These are phyloP conservation scores for Lymantria dispar DNA, from an alignment of 2,888 invertebrate genomes.

Conservation along the genomic window DNA sequence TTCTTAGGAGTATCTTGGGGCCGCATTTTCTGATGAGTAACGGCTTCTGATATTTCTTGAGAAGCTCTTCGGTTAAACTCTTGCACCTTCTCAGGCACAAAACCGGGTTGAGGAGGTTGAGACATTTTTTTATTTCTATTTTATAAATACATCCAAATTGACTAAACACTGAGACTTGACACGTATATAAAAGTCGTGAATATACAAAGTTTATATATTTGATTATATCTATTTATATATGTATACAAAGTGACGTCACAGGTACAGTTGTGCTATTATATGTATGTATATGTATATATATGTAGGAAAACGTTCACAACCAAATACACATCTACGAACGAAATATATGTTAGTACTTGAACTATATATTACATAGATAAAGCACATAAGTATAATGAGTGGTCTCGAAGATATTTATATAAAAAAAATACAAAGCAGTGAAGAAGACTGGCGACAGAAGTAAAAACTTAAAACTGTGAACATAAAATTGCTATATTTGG, in stretches of 20 bases:
- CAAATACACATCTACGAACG: constrained; percentile 50
- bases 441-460: no score
- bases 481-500: no score
- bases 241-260: constrained; percentile 25
- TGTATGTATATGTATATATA: constrained; percentile 21
- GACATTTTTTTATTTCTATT: constrained; percentile 50
- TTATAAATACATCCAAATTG: constrained; percentile 35
- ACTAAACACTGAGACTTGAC: constrained; percentile 30
- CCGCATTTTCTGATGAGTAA: constrained; percentile 36
- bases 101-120: constrained; percentile 69
- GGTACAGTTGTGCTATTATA: constrained; percentile 35
- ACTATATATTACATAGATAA: no score
- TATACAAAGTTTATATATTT: constrained; percentile 27
- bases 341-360: not conserved
- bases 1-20: constrained; percentile 53
- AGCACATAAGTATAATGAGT: constrained; percentile 10
- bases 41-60: constrained; percentile 61
- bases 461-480: no score
- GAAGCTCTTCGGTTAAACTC: constrained; percentile 72
- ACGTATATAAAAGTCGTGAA: constrained; percentile 33
- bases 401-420: not conserved
- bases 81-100: constrained; percentile 70
- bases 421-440: no score
- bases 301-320: constrained; percentile 68
- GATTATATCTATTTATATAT: constrained; percentile 17